Evolutionary conservation across 2,113 vertebrate genomes (phyloP).

Genomic region (Mustelus asterias): DNA sequence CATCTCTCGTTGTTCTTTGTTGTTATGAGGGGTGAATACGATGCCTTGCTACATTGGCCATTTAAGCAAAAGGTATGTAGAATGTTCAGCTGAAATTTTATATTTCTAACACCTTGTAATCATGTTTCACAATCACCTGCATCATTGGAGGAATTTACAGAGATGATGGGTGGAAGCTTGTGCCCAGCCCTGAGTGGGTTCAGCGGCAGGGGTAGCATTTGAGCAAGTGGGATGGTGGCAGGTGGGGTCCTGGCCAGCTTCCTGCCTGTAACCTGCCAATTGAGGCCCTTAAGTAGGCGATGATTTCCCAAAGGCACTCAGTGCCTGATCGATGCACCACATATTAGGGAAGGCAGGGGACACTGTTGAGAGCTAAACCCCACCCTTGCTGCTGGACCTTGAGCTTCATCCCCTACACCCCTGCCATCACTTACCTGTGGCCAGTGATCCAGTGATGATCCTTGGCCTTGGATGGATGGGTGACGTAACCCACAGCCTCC

Average conservation of each 20-base stretch:
- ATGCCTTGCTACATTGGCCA: slow-evolving; percentile 69
- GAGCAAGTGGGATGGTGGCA: not conserved
- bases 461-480: not conserved
- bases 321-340: not conserved
- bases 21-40: slow-evolving; percentile 74
- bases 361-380: no score
- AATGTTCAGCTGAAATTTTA: not conserved
- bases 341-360: not conserved
- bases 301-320: not conserved
- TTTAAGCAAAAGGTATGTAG: slow-evolving; percentile 72
- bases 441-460: not conserved
- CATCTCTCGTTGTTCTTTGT: slow-evolving; percentile 77
- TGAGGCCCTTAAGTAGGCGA: not conserved
- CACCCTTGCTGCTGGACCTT: no score
- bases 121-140: not conserved
- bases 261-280: not conserved
- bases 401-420: no score
- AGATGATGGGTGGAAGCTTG: not conserved
- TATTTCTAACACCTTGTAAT: not conserved
- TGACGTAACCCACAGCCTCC: not conserved
- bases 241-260: not conserved
- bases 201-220: not conserved
- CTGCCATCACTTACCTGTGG: not conserved
- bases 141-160: not conserved
- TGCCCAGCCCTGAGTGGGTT: no score